Conservation (phyloP, 2,888 invertebrate genomes). For the Drosophila rubida region DNA sequence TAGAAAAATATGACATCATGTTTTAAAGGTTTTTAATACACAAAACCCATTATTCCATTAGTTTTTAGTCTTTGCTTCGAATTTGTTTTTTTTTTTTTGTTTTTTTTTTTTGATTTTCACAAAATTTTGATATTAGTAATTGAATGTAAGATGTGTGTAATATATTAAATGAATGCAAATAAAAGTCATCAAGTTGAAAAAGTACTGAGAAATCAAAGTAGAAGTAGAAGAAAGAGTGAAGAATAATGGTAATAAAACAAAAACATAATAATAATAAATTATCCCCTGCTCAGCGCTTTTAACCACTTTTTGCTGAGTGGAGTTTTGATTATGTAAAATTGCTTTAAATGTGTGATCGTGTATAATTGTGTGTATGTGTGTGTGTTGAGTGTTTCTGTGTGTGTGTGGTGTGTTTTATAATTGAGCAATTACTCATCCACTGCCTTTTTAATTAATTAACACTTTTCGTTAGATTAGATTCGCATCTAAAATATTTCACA, state of each 20-base stretch:
- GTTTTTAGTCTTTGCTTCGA: conserved; percentile 70
- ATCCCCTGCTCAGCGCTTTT: conserved; percentile 30
- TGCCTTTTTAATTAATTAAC: conserved; percentile 31
- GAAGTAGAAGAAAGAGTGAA: conserved; percentile 10
- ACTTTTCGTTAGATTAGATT: conserved; percentile 55
- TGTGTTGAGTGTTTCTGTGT: conserved; percentile 19
- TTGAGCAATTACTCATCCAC: conserved; percentile 60
- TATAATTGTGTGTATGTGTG: conserved; percentile 20
- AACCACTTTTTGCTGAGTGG: conserved; percentile 14
- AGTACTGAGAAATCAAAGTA: conserved; percentile 11
- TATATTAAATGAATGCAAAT: conserved; percentile 34
- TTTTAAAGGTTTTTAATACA: conserved; percentile 55
- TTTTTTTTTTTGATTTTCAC: conserved; percentile 15
- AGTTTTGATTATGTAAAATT: conserved; percentile 65
- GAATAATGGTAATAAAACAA: conserved; percentile 41
- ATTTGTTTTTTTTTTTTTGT: conserved; percentile 32
- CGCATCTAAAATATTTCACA: conserved; percentile 46
- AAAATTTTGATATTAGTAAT: conserved; percentile 34
- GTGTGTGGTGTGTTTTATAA: conserved; percentile 41
- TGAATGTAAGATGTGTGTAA: conserved; percentile 40
- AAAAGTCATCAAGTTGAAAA: conserved; percentile 21
- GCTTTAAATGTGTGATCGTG: conserved; percentile 40
- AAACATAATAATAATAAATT: conserved; percentile 59
- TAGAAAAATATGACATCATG: conserved; percentile 76
- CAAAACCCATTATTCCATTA: conserved; percentile 61